phyloP scores from a whole-genome alignment of 2,797 vertebrate species.

The Tragelaphus eurycerus region DNA sequence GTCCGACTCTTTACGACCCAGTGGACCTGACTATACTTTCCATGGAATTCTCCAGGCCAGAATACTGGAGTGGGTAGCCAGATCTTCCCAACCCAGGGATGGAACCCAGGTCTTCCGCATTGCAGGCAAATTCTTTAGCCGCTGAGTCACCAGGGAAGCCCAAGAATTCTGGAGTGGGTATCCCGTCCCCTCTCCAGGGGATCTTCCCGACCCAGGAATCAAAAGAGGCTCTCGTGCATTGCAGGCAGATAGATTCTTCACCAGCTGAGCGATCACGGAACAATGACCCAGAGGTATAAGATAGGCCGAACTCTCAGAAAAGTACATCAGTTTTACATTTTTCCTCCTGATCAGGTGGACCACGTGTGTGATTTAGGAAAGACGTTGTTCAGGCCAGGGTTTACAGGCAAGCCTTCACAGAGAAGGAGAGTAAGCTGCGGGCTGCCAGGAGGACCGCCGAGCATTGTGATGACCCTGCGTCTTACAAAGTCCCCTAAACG shows the following conservation, averaged over 20 bases:
- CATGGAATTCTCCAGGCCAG: background rate
- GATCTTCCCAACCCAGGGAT: background rate
- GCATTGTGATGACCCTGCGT: rapidly evolving
- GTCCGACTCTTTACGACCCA: background rate
- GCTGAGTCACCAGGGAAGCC: background rate
- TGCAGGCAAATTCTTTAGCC: background rate
- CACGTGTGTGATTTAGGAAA: background rate
- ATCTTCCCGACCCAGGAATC: background rate
- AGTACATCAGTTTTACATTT: rapidly evolving
- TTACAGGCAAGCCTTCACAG: background rate
- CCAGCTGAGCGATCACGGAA: background rate
- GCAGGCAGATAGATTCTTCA: background rate
- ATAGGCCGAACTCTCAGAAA: too few relatives aligned
- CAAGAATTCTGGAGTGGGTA: background rate
- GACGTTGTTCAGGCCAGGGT: background rate
- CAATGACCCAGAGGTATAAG: background rate
- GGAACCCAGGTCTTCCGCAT: background rate
- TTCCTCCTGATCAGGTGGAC: background rate
- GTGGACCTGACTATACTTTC: background rate
- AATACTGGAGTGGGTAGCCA: background rate
- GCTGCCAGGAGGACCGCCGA: background rate
- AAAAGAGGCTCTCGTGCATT: background rate
- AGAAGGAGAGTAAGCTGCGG: rapidly evolving
- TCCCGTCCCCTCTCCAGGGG: background rate
- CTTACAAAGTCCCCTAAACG: background rate